Evolutionary conservation across 2,888 invertebrate species (phyloP).

Genomic region (Drosophila aldrichi): DNA sequence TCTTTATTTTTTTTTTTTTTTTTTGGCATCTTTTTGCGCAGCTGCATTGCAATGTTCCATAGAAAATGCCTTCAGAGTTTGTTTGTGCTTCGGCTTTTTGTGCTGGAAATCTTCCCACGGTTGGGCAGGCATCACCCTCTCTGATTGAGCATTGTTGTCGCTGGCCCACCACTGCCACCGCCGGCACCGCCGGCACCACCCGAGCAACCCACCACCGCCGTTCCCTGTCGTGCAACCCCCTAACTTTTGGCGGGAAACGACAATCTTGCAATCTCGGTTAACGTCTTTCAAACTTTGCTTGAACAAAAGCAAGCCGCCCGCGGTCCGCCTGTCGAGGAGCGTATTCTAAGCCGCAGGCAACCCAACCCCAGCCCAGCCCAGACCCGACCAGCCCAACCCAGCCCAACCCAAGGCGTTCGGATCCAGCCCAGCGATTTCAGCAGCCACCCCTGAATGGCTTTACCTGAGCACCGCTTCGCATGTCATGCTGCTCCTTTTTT

Average conservation of each 20-base stretch:
- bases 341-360: constrained; percentile 43
- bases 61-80: constrained; percentile 58
- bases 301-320: constrained; percentile 53
- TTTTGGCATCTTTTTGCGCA: constrained; percentile 60
- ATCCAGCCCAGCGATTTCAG: constrained; percentile 18
- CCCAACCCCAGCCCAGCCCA: constrained; percentile 23
- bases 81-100: constrained; percentile 57
- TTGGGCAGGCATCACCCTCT: constrained; percentile 81
- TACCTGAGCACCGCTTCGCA: constrained; percentile 58
- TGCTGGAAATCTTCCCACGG: constrained; percentile 81
- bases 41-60: constrained; percentile 68
- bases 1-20: constrained; percentile 12
- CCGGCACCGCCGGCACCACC: constrained; percentile 60
- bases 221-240: constrained; percentile 70
- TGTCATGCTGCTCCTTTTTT: constrained; percentile 76
- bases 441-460: constrained; percentile 70
- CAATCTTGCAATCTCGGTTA: constrained; percentile 46
- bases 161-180: constrained; percentile 45
- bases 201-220: constrained; percentile 74
- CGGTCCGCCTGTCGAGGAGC: constrained; percentile 60
- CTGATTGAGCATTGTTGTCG: constrained; percentile 42
- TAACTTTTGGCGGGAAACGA: constrained; percentile 76
- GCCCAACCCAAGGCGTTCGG: constrained; percentile 14
- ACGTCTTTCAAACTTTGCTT: constrained; percentile 67
- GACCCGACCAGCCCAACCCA: constrained; percentile 15